phyloP scores from a whole-genome alignment of 2,888 invertebrate species.

The Athalia rosae region DNA sequence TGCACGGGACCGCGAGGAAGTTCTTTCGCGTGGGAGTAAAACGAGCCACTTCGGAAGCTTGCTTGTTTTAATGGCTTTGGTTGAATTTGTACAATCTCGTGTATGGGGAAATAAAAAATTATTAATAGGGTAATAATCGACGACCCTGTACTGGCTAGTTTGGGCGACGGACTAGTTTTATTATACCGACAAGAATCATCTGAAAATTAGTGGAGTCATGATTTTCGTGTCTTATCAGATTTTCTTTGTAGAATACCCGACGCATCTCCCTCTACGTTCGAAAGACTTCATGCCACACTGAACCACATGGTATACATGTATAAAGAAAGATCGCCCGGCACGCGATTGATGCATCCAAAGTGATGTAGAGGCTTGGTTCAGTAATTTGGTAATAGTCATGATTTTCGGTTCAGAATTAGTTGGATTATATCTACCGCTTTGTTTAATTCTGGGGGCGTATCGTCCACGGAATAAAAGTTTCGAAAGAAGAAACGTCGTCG shows the following conservation, averaged over 20 bases:
- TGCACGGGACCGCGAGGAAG: neutral
- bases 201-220: neutral
- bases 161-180: neutral
- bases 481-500: neutral
- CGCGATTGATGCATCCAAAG: too few species aligned
- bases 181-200: neutral
- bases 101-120: neutral
- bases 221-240: conserved; percentile 6
- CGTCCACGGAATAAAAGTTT: neutral
- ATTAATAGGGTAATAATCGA: neutral
- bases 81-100: neutral
- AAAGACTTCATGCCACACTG: neutral
- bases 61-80: neutral
- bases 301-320: too few species aligned
- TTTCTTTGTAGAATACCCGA: conserved; percentile 12
- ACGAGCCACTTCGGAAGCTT: neutral
- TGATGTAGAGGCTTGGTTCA: too few species aligned
- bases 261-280: neutral
- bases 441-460: neutral
- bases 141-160: neutral
- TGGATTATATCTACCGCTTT: neutral
- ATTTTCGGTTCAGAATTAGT: too few species aligned
- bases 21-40: neutral
- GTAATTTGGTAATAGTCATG: too few species aligned
- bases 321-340: too few species aligned